phyloP scores from a whole-genome alignment of 2,888 invertebrate species.

The Ormyrus rosae region DNA sequence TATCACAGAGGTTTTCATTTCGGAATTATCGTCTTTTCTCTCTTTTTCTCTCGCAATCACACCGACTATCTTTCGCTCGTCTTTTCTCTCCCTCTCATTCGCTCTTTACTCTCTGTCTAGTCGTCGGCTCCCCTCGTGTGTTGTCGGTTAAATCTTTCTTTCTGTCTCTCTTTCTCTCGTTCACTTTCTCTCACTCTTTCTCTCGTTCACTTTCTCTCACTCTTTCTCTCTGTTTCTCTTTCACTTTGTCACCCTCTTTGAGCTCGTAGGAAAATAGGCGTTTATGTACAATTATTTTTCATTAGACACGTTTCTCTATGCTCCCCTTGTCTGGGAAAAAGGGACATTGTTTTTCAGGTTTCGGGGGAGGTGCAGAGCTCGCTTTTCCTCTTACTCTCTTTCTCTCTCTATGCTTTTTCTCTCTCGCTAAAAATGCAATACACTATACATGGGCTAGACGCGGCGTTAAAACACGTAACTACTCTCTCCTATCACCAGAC shows the following conservation, averaged over 20 bases:
- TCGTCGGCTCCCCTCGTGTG: slow-evolving; percentile 50
- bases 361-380: slow-evolving; percentile 30
- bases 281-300: slow-evolving; percentile 71
- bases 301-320: slow-evolving; percentile 62
- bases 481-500: slow-evolving; percentile 67
- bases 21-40: slow-evolving; percentile 67
- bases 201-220: slow-evolving; percentile 38
- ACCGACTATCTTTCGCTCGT: too few species aligned
- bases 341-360: neutral
- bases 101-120: slow-evolving; percentile 53
- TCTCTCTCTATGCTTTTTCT: neutral
- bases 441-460: slow-evolving; percentile 75
- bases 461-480: slow-evolving; percentile 70
- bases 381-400: slow-evolving; percentile 7
- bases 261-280: slow-evolving; percentile 73
- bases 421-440: slow-evolving; percentile 71
- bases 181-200: slow-evolving; percentile 39
- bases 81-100: slow-evolving; percentile 54
- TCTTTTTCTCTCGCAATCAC: slow-evolving; percentile 35
- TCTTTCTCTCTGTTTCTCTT: slow-evolving; percentile 50
- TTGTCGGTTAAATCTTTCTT: too few species aligned
- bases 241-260: slow-evolving; percentile 56
- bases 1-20: slow-evolving; percentile 74
- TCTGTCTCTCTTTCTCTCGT: slow-evolving; percentile 49
- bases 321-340: slow-evolving; percentile 3